Percentiles rank a stretch among this genome's conserved stretches.
phyloP scores from a whole-genome alignment of 2,113 vertebrate species.

The Donacobius atricapilla region DNA sequence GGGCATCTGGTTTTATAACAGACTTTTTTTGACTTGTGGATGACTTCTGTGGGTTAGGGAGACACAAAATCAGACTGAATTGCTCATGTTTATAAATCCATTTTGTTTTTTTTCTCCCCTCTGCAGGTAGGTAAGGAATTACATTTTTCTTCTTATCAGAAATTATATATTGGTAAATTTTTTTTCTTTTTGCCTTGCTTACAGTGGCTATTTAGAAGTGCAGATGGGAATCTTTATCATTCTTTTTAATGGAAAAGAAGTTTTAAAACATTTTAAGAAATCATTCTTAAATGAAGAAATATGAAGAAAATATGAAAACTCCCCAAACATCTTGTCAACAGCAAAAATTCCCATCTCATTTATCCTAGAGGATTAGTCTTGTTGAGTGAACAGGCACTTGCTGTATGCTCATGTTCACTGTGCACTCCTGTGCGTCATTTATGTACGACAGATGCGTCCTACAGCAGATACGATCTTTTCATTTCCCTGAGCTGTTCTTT shows the following conservation, averaged over 20 bases:
- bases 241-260: background rate
- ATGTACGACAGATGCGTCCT: background rate
- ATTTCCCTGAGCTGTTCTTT: conserved; percentile 10
- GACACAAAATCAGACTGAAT: background rate
- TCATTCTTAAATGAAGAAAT: too few species aligned
- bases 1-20: background rate
- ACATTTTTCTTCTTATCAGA: background rate
- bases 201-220: background rate
- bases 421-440: background rate
- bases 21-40: background rate
- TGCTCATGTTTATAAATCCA: background rate
- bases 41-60: background rate
- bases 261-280: background rate
- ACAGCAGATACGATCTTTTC: background rate
- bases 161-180: background rate
- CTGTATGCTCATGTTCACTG: background rate
- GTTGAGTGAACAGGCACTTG: background rate
- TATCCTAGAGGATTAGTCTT: background rate
- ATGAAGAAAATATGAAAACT: background rate
- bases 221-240: background rate
- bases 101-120: accelerated
- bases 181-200: background rate
- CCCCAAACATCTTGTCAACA: background rate
- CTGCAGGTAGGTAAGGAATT: background rate
- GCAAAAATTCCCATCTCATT: background rate